Evolutionary conservation across 2,888 invertebrate species (phyloP).

Genomic region (Zhuqinia jingwanae): DNA sequence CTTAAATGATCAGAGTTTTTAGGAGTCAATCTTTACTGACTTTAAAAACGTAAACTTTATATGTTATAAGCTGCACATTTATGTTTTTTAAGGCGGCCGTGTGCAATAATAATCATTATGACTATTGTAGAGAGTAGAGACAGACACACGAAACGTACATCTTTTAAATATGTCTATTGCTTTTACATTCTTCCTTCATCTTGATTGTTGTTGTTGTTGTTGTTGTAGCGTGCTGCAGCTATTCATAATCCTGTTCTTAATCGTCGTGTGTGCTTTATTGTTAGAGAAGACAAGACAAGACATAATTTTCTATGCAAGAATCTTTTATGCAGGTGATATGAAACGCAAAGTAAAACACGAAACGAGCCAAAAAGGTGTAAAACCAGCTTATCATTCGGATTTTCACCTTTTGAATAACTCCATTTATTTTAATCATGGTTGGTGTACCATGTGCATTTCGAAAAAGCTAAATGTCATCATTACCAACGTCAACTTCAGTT

Average conservation of each 20-base stretch:
- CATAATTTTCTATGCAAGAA: too few species aligned
- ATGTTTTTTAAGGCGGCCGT: conserved; percentile 1
- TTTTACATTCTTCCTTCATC: neutral
- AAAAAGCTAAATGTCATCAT: neutral
- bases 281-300: neutral
- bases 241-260: neutral
- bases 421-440: neutral
- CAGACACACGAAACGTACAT: conserved; percentile 7
- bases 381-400: conserved; percentile 15
- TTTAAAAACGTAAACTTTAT: too few species aligned
- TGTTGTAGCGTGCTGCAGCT: neutral
- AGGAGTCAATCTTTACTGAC: neutral
- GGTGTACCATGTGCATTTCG: neutral
- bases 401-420: neutral
- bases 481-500: neutral
- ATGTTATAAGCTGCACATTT: neutral
- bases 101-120: neutral
- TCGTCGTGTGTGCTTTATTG: conserved; percentile 11
- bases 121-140: neutral
- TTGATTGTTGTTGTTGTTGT: neutral
- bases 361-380: conserved; percentile 9
- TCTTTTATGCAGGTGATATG: too few species aligned
- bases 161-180: conserved; percentile 40
- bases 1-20: conserved; percentile 32
- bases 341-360: neutral